Base-by-base conservation (phyloP, 2,797 vertebrate genomes). In the Galaxias olidus region DNA sequence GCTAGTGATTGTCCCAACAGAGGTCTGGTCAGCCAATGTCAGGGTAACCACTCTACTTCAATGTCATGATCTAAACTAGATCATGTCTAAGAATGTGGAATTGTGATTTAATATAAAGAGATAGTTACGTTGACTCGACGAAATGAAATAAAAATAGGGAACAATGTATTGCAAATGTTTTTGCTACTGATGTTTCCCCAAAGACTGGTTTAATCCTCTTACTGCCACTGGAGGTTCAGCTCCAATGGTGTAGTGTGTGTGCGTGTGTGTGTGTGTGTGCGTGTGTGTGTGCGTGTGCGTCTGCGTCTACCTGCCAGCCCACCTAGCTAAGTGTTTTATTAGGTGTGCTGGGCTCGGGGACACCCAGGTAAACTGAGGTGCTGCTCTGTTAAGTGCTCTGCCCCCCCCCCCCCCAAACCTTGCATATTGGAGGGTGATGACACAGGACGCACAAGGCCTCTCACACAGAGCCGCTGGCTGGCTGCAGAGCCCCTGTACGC, bases 391-490 rank as follows among this genome's bases (percentile, higher is more conserved):
- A 79, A 81, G 70, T 71, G 74, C 65, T 70, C 69, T 55, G 50
- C 65, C 47, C 51, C 59, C 59, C 61, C 69, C 71, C 69, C 68
- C 66, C 53, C 47, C 18, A 17, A 66, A 52, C 68, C 47, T 69
- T 55, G 77, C 77, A 88, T 93, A 95, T 95, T 95, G 66, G 76
- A 78, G 83, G 85, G 93, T 93, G 95, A 90, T 96, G 95, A 96
- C 91, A 92, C 84, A 82, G 80, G 18, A 81, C 82, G 75, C 77
- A 93, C 89, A 90, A 90, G 82, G 90, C 86, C 70, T 85, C 65
- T 64, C 30, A 79, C 86, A 82, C 87, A 84, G 84, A 75, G 85
- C 86, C 87, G 73, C 79, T 67, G 77, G 79, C 76, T 63, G 74
- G 64, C n/a, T 30, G 30, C 30, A 56, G 61, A 77, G 75, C 78